Evolutionary conservation across 2,797 vertebrate genomes (phyloP), one percentile per base, ranked within the genome.

Genomic region (Anolis apletophallus): DNA sequence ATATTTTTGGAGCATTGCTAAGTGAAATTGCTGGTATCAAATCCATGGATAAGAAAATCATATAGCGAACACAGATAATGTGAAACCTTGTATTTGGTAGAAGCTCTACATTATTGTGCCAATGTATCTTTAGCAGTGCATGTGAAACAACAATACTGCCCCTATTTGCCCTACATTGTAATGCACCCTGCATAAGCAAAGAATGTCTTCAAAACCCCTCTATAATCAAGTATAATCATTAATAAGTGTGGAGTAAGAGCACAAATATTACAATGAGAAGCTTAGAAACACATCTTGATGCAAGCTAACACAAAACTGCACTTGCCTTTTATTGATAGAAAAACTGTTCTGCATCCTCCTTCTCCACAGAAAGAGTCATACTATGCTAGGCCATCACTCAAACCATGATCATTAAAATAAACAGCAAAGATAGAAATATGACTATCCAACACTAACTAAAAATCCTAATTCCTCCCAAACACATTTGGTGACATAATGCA

Each of bases 211-310:
- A 74, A 83, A 17, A 46, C 21, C 29, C 26, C 26, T 86, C 57
- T 86, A 32, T n/a, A 77, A 64, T 52, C 40, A 80, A 81, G 32
- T 81, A 32, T 34, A 16, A n/a, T n/a, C 57, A 75, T 86, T 81
- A 86, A 61, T 80, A 74, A 81, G 67, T 32, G 16, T 29, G 19
- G 40, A 13, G 54, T 17, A 21, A 72, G 46, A 73, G 55, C 64
- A 59, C 59, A 86, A 86, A 86, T 75, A 46, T 54, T 73, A 80
- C 26, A 81, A 8, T 67, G 69, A n/a, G 57, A 81, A 74, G 16
- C 67, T 74, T 74, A 74, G 40, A 52, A 86, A 75, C 57, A 54
- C 50, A 67, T n/a, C 32, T 52, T 55, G 69, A 81, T 50, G 12
- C 46, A 59, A 34, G 32, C 46, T 81, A 81, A 54, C 46, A 77